Conservation (phyloP, 2,797 vertebrate genomes). For the Numenius phaeopus region DNA sequence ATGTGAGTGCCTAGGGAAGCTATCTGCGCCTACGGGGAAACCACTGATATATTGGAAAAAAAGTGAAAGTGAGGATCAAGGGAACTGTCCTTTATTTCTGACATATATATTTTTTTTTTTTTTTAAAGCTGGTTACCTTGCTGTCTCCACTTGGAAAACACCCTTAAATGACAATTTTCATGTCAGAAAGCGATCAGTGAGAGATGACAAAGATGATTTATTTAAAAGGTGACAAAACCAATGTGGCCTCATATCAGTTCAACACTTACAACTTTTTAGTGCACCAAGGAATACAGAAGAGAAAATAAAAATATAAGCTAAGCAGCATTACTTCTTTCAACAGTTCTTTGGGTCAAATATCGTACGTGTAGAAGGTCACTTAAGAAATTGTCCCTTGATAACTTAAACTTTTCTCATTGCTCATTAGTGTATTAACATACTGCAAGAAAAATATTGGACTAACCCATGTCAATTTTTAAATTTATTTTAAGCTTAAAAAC, state of each 20-base stretch:
- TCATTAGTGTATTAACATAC: not conserved
- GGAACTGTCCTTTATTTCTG: not conserved
- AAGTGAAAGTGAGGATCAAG: not conserved
- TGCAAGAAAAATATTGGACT: not conserved
- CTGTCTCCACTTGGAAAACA: not conserved
- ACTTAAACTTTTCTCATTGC: not conserved
- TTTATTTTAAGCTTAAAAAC: not conserved
- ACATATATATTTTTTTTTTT: not conserved
- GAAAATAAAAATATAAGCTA: not conserved
- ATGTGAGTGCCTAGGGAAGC: not conserved
- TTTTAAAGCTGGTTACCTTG: not conserved
- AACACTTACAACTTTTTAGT: not conserved
- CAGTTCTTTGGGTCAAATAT: not conserved
- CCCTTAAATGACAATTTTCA: not conserved
- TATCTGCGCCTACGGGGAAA: not conserved
- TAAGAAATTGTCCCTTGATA: not conserved
- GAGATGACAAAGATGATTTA: not conserved
- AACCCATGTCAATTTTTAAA: not conserved
- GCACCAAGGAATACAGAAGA: not conserved
- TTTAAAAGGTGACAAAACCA: not conserved
- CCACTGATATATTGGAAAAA: not conserved
- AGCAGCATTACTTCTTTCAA: not conserved
- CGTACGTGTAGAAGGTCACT: fast-evolving
- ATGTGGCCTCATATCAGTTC: not conserved
- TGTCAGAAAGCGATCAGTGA: not conserved